Base-by-base conservation (phyloP, 2,888 invertebrate genomes). In the Melieria crassipennis region DNA sequence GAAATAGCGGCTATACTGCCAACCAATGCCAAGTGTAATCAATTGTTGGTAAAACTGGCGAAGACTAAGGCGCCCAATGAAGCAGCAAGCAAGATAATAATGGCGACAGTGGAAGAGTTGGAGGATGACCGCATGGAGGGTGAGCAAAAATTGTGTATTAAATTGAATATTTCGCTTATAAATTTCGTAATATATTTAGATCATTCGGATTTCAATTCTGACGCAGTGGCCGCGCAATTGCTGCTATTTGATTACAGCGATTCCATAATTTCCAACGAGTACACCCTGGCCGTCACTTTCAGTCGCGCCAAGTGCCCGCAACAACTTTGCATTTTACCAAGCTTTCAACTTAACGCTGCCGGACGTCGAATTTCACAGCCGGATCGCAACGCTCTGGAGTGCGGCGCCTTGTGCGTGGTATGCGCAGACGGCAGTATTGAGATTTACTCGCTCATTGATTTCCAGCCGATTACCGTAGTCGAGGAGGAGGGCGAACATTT, bases 401-500 rank as follows among this genome's bases (percentile, higher is more conserved):
- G 88, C 66, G 91, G 92, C 63, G 90, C 92, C 58, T 91, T 92
- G 69, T 92, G 94, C 11, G 88, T 92, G 58, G 93, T 94, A 11
- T 93, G 94, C 75, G 88, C 89, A 2, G 93, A 93, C 82, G 96
- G 96, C 6, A 89, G 89, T 62, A 89, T 96, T 50, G 89, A 93
- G 80, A 86, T 96, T 61, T 88, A 94, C 71, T 91, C 92, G 52
- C 84, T 95, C 57, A 88, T 90, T n/a, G 91, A 92, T 65, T 89
- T 96, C 76, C 90, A 90, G 76, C 89, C 90, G 5, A 86, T 93
- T 6, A 91, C 92, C 1, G 90, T 91, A 74, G 92, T 93, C 46
- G 89, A 89, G 76, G 89, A 92, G 52, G 91, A 92, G 1, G 89
- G 90, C 55, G 91, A 91, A 60, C 91, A 91, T 80, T 95, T 96